Base-by-base conservation (phyloP, 2,113 vertebrate genomes). In the Myotis lucifugus region DNA sequence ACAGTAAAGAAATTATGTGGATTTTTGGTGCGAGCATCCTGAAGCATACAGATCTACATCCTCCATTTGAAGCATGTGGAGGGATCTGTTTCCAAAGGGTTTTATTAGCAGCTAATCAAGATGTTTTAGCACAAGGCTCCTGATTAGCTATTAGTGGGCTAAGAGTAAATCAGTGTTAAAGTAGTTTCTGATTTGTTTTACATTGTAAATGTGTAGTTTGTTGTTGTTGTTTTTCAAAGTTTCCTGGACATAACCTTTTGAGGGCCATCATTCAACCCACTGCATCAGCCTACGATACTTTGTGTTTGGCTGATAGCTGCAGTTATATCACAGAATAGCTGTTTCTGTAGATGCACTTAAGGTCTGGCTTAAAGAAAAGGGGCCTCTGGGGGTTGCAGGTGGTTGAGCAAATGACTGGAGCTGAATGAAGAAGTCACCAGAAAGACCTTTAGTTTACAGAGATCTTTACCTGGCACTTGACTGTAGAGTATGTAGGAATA, bases 151-250 rank as follows among this genome's bases (percentile, higher is more conserved):
- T 81, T 88, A 84, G 23, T 29, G 12, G 74, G 18, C 54, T 77
- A 14, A 37, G 19, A 92, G 54, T 94, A 83, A 87, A 69, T 84
- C 54, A 46, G 74, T 23, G 34, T 59, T 74, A 50, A 90, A 74
- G 8, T 67, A 42, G 25, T 92, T 90, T 95, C 76, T 95, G 85
- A 56, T 88, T 86, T 93, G 42, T 87, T 90, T 95, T 64, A 94
- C 66, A 74, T 52, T 94, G 86, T 85, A 92, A 81, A 85, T 89
- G 56, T 92, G 61, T n/a, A 56, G 12, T 46, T 13, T 19, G n/a
- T 59, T 66, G 64, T 25, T 79, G 50, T 25, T 79, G 50, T 83
- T 89, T 70, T 85, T 8, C 18, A 54, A 17, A 40, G 66, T 25
- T 82, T 93, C 8, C 2, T 11, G 27, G 54, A 34, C 48, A n/a